Evolutionary conservation across 2,888 invertebrate genomes (phyloP).

Genomic region (Lepidocyrtoides sp.): DNA sequence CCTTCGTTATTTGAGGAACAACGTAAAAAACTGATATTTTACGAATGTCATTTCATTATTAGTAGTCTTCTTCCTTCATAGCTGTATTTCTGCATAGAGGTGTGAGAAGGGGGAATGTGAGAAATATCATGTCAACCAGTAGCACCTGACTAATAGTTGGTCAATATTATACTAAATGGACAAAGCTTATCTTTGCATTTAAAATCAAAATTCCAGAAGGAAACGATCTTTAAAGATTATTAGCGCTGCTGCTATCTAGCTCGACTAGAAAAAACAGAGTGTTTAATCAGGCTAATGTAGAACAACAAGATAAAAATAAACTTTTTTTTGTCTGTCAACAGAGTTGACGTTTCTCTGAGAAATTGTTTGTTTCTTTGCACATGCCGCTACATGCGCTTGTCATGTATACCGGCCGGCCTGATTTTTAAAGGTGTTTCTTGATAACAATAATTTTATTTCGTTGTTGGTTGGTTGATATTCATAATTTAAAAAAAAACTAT

Average conservation of each 20-base stretch:
- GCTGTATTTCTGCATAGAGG: not conserved
- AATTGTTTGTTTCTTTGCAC: not conserved
- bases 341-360: no score
- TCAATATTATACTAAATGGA: not conserved
- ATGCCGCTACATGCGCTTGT: not conserved
- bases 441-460: not conserved
- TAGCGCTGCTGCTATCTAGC: no score
- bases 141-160: not conserved
- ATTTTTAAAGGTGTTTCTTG: constrained; percentile 18
- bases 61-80: not conserved
- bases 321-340: no score
- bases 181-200: no score
- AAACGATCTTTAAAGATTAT: not conserved
- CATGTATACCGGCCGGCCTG: constrained; percentile 57
- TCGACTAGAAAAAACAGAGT: no score
- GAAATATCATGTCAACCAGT: not conserved
- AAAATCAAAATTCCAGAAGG: no score
- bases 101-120: not conserved
- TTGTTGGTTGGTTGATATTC: not conserved
- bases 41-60: not conserved
- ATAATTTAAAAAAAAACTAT: not conserved
- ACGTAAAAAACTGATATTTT: not conserved
- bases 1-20: constrained; percentile 39
- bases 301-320: no score
- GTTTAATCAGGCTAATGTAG: no score